A percentile compares a stretch with the other conserved stretches of the same genome.
These are phyloP conservation scores for Drosophila mayri DNA, from an alignment of 1,140 invertebrate species.

Conservation along the genomic window DNA sequence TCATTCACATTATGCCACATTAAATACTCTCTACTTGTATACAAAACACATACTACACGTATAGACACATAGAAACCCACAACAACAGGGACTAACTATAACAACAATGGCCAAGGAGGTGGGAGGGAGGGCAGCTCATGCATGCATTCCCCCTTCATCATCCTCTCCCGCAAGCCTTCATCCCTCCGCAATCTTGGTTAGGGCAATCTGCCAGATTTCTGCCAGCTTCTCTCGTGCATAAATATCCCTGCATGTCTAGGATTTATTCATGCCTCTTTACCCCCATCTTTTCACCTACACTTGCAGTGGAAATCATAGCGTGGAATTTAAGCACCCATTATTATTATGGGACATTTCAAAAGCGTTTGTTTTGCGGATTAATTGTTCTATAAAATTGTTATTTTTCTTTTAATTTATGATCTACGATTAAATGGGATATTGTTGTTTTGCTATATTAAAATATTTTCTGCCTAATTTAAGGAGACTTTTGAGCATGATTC, in stretches of 20 bases:
- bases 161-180: conserved; percentile 24
- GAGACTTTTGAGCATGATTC: not conserved
- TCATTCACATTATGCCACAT: conserved; percentile 7
- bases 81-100: conserved; percentile 22
- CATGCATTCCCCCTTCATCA: conserved; percentile 15
- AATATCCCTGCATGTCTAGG: conserved; percentile 44
- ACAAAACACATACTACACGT: conserved; percentile 5
- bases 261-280: conserved; percentile 67
- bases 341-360: conserved; percentile 1
- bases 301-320: conserved; percentile 14
- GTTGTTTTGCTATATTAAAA: not conserved
- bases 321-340: not conserved
- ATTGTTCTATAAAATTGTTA: conserved; percentile 1
- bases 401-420: not conserved
- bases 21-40: conserved; percentile 19
- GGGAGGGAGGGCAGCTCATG: not conserved
- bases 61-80: conserved; percentile 18
- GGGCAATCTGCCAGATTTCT: conserved; percentile 73
- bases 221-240: conserved; percentile 32
- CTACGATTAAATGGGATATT: not conserved
- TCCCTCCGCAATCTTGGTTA: conserved; percentile 53
- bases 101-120: conserved; percentile 17
- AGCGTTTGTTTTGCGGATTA: not conserved
- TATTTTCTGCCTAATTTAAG: not conserved
- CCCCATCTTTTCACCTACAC: conserved; percentile 19